phyloP scores from a whole-genome alignment of 2,797 vertebrate species.

The Phaenicophaeus curvirostris region DNA sequence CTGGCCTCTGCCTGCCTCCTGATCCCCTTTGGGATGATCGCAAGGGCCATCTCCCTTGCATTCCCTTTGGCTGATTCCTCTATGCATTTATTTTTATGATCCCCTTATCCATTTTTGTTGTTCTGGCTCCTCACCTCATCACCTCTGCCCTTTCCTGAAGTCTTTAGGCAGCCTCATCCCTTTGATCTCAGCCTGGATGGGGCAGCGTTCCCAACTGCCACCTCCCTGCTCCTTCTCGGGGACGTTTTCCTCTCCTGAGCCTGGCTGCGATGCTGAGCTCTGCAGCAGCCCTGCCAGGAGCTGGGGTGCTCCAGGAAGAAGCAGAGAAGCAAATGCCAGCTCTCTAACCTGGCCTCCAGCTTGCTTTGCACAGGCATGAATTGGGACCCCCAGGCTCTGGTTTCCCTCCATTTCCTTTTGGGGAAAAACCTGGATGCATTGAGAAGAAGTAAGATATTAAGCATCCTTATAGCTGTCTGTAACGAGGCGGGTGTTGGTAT shows the following conservation, averaged over 20 bases:
- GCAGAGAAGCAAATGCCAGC: background rate
- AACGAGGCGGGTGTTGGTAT: background rate
- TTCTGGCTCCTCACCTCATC: background rate
- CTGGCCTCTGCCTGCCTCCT: background rate
- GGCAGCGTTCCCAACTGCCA: background rate
- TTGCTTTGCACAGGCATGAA: background rate
- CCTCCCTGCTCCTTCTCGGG: background rate
- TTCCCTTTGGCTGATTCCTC: no score
- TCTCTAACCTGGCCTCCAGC: background rate
- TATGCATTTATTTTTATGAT: no score
- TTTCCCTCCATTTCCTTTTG: background rate
- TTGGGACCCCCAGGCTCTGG: background rate
- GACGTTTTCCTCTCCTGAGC: background rate
- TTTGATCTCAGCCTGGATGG: background rate
- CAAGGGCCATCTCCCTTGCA: background rate
- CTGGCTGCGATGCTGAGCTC: background rate
- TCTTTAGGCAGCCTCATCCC: background rate
- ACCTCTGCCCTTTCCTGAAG: background rate
- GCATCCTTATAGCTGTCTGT: background rate
- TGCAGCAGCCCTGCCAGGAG: background rate
- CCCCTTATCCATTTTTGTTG: background rate
- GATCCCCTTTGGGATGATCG: background rate
- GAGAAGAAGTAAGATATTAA: background rate
- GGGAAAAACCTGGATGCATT: background rate
- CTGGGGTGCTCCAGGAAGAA: background rate